Conservation (phyloP, 2,888 invertebrate genomes). For the Acheta domesticus region DNA sequence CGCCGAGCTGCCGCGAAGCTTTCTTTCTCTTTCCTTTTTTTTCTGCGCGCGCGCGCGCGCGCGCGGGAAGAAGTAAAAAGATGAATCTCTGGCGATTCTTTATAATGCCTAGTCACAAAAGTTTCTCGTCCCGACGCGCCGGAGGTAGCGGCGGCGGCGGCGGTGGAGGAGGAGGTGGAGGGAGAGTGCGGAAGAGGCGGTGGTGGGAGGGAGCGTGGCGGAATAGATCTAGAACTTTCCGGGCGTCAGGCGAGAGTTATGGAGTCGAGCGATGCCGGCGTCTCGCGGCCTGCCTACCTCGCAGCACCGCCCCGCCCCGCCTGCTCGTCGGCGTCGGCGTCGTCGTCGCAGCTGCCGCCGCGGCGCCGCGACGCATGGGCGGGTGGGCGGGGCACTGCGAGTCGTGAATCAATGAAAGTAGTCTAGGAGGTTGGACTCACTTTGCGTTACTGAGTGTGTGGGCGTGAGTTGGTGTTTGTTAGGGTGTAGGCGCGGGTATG, state of each 20-base stretch:
- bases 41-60: not conserved
- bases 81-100: not conserved
- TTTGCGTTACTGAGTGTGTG: too few relatives aligned
- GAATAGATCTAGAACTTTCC: conserved; percentile 1
- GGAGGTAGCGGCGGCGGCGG: not conserved
- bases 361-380: too few relatives aligned
- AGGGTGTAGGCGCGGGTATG: too few relatives aligned
- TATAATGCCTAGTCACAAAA: conserved; percentile 18
- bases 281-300: too few relatives aligned
- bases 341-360: too few relatives aligned
- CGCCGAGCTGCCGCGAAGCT: not conserved
- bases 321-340: too few relatives aligned
- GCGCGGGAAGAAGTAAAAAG: not conserved
- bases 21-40: not conserved
- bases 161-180: not conserved
- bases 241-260: conserved; percentile 6
- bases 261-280: not conserved
- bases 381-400: too few relatives aligned
- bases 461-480: too few relatives aligned
- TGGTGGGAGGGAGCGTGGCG: not conserved
- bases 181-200: not conserved
- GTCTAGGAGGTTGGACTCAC: too few relatives aligned
- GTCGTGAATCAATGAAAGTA: too few relatives aligned
- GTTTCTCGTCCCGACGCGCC: not conserved
- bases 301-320: too few relatives aligned